These are phyloP conservation scores for Eupithecia inturbata DNA, from an alignment of 2,888 invertebrate genomes.

Conservation along the genomic window DNA sequence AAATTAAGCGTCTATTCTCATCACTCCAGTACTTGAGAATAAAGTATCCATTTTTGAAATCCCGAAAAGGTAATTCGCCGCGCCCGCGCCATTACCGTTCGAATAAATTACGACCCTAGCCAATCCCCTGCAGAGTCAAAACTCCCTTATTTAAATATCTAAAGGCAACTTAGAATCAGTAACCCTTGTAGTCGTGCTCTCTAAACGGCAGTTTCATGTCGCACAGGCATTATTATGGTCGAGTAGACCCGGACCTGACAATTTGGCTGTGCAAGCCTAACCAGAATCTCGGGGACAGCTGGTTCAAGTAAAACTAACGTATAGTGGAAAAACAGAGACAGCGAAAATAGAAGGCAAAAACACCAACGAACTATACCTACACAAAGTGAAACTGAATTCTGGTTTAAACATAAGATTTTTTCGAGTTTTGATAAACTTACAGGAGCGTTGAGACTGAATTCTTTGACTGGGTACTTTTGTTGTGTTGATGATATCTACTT, in stretches of 20 bases:
- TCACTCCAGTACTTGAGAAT: not conserved
- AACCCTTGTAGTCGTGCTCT: conserved; percentile 32
- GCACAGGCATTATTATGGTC: conserved; percentile 52
- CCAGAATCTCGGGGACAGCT: conserved; percentile 17
- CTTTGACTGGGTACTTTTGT: no score
- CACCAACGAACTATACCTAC: no score
- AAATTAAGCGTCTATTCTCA: no score
- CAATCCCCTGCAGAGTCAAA: not conserved
- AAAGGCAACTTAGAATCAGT: conserved; percentile 24
- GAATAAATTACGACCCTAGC: not conserved
- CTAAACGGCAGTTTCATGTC: conserved; percentile 45
- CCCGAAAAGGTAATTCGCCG: not conserved
- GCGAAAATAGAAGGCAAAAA: no score
- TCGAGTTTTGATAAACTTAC: no score
- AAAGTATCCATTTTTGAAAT: not conserved
- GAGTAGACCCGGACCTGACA: conserved; percentile 54
- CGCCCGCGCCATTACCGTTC: not conserved
- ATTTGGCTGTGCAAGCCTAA: conserved; percentile 44
- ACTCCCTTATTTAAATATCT: not conserved
- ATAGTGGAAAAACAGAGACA: not conserved
- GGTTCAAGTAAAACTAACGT: conserved; percentile 1
- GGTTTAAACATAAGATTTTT: no score
- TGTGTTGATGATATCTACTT: no score
- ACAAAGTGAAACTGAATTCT: no score
- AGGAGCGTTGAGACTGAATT: no score